Evolutionary conservation across 2,113 vertebrate genomes (phyloP).

Genomic region (Peromyscus californicus): DNA sequence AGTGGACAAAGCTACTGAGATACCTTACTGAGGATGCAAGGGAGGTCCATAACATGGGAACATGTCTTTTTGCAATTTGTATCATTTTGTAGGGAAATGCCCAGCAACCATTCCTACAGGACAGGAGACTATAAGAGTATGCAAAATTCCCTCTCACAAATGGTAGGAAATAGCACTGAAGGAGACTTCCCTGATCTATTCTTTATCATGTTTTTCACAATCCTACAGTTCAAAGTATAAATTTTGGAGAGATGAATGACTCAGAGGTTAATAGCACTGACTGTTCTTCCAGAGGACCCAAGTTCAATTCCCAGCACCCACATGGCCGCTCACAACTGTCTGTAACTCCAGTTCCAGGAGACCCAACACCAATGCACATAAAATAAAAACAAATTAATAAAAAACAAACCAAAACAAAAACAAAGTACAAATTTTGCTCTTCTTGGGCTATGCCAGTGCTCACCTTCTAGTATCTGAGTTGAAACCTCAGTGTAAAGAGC

Average conservation of each 20-base stretch:
- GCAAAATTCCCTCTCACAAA: background rate
- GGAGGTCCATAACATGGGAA: slow-evolving; percentile 47
- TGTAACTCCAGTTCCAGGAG: too few relatives aligned
- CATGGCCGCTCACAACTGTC: too few relatives aligned
- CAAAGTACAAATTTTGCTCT: slow-evolving; percentile 39
- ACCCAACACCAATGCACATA: too few relatives aligned
- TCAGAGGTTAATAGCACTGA: too few relatives aligned
- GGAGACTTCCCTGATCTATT: background rate
- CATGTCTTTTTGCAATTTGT: background rate
- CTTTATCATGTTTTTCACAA: background rate
- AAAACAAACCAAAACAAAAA: too few relatives aligned
- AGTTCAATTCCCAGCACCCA: too few relatives aligned
- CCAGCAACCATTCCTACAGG: background rate
- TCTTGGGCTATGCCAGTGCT: background rate
- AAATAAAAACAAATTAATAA: too few relatives aligned
- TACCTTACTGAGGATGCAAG: slow-evolving; percentile 69
- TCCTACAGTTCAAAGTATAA: slow-evolving; percentile 13
- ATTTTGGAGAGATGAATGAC: background rate
- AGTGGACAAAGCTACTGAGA: slow-evolving; percentile 77
- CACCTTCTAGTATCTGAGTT: background rate
- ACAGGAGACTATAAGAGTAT: background rate
- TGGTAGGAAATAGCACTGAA: background rate
- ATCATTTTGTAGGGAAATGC: slow-evolving; percentile 9
- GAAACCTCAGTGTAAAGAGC: background rate
- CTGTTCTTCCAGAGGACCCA: too few relatives aligned